Percentiles rank a stretch among this genome's conserved stretches.
phyloP scores from a whole-genome alignment of 2,113 vertebrate species.

The Equus quagga region DNA sequence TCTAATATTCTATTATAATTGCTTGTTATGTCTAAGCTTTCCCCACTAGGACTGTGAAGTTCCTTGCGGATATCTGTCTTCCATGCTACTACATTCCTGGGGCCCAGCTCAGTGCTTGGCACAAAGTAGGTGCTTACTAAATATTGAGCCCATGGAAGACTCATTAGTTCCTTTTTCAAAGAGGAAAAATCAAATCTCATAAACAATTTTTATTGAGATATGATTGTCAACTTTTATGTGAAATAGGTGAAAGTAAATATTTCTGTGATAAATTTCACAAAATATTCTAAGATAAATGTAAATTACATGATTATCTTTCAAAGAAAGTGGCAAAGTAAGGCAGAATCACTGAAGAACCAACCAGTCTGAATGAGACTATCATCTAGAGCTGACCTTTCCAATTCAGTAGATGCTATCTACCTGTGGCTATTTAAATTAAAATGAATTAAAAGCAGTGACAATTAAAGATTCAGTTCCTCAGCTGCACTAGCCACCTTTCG shows the following conservation, averaged over 20 bases:
- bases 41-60: background rate
- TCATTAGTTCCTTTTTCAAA: background rate
- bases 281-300: slow-evolving; percentile 7
- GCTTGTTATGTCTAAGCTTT: background rate
- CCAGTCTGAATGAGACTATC: background rate
- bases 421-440: background rate
- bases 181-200: slow-evolving; percentile 11
- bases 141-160: background rate
- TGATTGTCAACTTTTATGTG: slow-evolving; percentile 9
- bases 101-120: background rate
- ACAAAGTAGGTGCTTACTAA: background rate
- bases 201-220: background rate
- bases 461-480: background rate
- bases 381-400: background rate
- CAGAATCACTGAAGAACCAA: background rate
- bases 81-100: background rate
- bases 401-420: background rate
- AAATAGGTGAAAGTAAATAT: slow-evolving; percentile 28
- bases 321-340: background rate
- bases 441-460: background rate
- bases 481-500: background rate
- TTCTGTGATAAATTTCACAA: background rate
- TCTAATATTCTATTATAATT: background rate
- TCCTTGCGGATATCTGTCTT: background rate
- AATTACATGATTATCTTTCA: background rate